Evolutionary conservation across 2,113 vertebrate genomes (phyloP).

Genomic region (Chrysemys picta): DNA sequence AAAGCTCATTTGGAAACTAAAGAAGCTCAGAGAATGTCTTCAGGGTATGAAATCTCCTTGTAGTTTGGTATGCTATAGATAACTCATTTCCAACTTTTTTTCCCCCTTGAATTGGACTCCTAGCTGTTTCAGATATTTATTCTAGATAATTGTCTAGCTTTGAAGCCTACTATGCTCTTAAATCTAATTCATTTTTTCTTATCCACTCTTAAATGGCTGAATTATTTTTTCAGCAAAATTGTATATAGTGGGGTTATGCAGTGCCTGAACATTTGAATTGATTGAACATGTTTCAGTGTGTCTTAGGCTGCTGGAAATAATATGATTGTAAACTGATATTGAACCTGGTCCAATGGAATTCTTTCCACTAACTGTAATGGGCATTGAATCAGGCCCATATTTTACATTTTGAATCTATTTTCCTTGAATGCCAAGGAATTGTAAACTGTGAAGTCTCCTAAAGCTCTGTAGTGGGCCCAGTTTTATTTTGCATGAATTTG

Average conservation of each 20-base stretch:
- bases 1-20: background rate
- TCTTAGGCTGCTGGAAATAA: background rate
- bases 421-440: background rate
- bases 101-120: background rate
- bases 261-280: background rate
- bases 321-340: background rate
- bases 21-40: background rate
- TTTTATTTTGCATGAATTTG: background rate
- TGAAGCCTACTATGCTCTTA: background rate
- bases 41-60: background rate
- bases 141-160: background rate
- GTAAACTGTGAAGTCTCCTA: background rate
- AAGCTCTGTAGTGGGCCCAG: background rate
- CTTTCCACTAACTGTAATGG: background rate
- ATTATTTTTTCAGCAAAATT: background rate
- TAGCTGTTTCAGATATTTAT: background rate
- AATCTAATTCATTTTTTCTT: background rate
- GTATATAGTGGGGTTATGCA: background rate
- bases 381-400: background rate
- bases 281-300: background rate
- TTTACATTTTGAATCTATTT: background rate
- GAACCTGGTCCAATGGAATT: background rate
- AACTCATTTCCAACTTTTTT: background rate
- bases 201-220: background rate
- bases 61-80: background rate